Evolutionary conservation across 2,888 invertebrate genomes (phyloP).

Genomic region (Calliopum simillimum): DNA sequence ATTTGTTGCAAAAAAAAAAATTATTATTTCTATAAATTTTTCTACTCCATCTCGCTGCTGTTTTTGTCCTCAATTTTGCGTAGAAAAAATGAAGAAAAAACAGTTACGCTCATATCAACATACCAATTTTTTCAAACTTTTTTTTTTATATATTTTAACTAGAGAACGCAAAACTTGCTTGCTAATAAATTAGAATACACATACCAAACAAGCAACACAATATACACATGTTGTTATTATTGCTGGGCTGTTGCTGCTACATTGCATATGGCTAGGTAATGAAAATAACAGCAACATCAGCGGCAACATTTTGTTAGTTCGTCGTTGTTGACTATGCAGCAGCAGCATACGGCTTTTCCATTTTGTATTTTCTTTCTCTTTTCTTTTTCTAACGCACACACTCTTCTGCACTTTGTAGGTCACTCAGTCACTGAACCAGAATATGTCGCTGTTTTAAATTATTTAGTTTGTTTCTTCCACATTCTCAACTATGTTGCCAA

Average conservation of each 20-base stretch:
- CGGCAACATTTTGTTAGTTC: not conserved
- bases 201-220: no score
- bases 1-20: no score
- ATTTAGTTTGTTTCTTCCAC: no score
- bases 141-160: no score
- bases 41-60: constrained; percentile 4
- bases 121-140: no score
- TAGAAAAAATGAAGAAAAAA: not conserved
- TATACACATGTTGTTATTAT: not conserved
- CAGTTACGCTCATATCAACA: no score
- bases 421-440: constrained; percentile 35
- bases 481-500: no score
- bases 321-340: no score
- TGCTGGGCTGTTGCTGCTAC: not conserved
- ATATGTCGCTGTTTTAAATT: not conserved
- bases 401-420: constrained; percentile 32
- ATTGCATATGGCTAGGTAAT: not conserved
- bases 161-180: no score
- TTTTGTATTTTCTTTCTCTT: not conserved
- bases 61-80: not conserved
- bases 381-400: not conserved
- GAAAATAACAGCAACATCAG: constrained; percentile 8
- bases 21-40: no score
- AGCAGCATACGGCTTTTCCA: constrained; percentile 1
- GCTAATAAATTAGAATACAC: no score